These are phyloP conservation scores for Uromys caudimaculatus DNA, from an alignment of 2,797 vertebrate genomes.

Conservation along the genomic window DNA sequence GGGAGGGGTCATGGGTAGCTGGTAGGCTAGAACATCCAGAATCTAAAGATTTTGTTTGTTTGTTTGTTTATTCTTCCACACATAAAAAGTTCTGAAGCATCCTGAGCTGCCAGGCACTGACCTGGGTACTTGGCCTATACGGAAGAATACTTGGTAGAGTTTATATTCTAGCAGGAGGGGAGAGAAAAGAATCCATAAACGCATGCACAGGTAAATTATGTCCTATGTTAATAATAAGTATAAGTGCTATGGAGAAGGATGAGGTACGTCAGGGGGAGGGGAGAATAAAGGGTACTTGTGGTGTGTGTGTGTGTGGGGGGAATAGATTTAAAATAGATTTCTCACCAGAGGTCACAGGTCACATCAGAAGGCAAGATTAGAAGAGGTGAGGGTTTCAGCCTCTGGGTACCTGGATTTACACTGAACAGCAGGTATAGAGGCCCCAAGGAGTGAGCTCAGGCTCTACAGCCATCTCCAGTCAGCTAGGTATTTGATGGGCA, in stretches of 20 bases:
- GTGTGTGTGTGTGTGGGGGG: neutral
- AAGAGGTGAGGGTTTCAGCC: neutral
- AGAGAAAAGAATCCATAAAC: neutral
- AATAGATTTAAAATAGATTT: neutral
- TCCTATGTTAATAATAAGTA: neutral
- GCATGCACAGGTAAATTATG: neutral
- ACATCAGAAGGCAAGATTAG: neutral
- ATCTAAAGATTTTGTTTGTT: too few relatives aligned
- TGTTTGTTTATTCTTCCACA: neutral
- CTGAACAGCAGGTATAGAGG: neutral
- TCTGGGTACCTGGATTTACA: neutral
- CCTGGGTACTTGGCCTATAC: neutral
- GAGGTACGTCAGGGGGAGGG: neutral
- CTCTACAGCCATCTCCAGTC: neutral
- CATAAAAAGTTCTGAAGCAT: neutral
- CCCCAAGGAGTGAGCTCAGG: neutral
- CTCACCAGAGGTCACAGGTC: neutral
- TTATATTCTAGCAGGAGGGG: neutral
- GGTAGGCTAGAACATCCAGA: neutral
- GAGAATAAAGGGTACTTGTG: too few relatives aligned
- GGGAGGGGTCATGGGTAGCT: neutral
- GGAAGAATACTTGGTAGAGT: neutral
- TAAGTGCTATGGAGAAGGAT: neutral
- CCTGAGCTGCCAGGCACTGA: neutral
- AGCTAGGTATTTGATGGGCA: neutral